A percentile compares a stretch with the other conserved stretches of the same genome.
Conservation (phyloP, 2,888 invertebrate species). For the Sminthurinus aureus region DNA sequence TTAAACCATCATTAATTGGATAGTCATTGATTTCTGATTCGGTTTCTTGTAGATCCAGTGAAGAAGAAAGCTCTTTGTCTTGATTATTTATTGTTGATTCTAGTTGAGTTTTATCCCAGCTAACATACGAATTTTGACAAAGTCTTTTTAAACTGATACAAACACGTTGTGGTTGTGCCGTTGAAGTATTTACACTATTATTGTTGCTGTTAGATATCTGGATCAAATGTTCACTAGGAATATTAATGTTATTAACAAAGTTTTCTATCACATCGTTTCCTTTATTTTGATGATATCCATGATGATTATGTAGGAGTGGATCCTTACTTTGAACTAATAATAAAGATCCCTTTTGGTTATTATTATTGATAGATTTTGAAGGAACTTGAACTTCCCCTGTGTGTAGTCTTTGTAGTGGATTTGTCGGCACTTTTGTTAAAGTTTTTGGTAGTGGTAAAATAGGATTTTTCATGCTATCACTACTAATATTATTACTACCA, state of each 20-base stretch:
- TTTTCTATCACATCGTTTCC: too few relatives aligned
- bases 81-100: conserved; percentile 35
- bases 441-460: too few relatives aligned
- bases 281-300: neutral
- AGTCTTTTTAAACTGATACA: conserved; percentile 78
- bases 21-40: conserved; percentile 36
- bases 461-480: too few relatives aligned
- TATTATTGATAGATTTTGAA: neutral
- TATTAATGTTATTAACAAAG: too few relatives aligned
- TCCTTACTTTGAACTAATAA: too few relatives aligned
- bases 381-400: too few relatives aligned
- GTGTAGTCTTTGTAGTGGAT: too few relatives aligned
- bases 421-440: too few relatives aligned
- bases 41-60: conserved; percentile 20
- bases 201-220: neutral
- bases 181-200: neutral
- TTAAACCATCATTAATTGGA: conserved; percentile 45
- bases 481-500: too few relatives aligned
- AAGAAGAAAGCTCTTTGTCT: conserved; percentile 40
- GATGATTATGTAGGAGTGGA: too few relatives aligned
- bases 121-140: conserved; percentile 74
- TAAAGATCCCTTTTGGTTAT: too few relatives aligned
- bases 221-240: neutral
- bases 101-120: conserved; percentile 61
- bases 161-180: conserved; percentile 69